These are phyloP conservation scores for Suncus etruscus DNA, from an alignment of 2,113 vertebrate species.

Conservation along the genomic window DNA sequence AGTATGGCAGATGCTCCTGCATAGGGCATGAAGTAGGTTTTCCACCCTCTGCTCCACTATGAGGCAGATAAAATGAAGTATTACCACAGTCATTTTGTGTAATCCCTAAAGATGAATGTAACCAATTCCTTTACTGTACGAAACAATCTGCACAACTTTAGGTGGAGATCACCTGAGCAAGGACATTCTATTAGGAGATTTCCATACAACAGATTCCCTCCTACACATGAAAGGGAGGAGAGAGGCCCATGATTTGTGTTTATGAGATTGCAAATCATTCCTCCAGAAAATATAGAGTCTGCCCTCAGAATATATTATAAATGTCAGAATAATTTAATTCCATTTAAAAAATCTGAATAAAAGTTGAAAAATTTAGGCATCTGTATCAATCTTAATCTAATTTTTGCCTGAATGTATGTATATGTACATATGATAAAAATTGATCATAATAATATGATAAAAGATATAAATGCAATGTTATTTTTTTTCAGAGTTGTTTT, in stretches of 20 bases:
- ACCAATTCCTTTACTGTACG: not conserved
- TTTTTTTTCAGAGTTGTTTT: conserved; percentile 25
- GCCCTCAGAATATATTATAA: conserved; percentile 26
- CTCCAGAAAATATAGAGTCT: conserved; percentile 58
- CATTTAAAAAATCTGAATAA: conserved; percentile 56
- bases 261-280: conserved; percentile 62
- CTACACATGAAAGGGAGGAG: conserved; percentile 35
- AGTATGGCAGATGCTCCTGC: conserved; percentile 27
- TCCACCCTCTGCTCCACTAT: not conserved
- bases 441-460: not conserved
- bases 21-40: not conserved
- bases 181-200: conserved; percentile 50
- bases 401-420: not conserved
- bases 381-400: not conserved
- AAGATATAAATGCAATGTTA: conserved; percentile 12
- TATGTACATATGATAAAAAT: not conserved
- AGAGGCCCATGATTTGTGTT: conserved; percentile 62
- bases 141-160: not conserved
- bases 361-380: conserved; percentile 42
- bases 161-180: not conserved
- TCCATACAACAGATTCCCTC: conserved; percentile 20
- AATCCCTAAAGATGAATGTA: not conserved
- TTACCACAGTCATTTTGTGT: not conserved
- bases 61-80: not conserved
- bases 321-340: conserved; percentile 55